Evolutionary conservation across 1,140 invertebrate species (phyloP).

Genomic region (Spodoptera frugiperda): DNA sequence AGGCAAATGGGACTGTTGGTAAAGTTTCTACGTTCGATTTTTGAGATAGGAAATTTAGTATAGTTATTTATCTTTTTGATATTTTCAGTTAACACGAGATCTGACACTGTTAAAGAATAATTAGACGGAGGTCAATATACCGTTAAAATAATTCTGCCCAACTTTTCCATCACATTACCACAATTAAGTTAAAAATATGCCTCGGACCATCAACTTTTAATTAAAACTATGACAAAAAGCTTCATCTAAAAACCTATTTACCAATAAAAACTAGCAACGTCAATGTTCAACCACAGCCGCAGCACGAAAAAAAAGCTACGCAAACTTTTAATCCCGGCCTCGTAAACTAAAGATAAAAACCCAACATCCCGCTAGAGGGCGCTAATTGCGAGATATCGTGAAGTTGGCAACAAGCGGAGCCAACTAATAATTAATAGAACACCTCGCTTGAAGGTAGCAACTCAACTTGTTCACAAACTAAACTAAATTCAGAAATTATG

Average conservation of each 20-base stretch:
- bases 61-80: no score
- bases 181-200: no score
- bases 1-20: no score
- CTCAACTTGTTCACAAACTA: constrained; percentile 32
- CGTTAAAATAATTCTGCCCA: no score
- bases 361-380: constrained; percentile 29
- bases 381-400: constrained; percentile 38
- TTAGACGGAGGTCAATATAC: no score
- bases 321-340: constrained; percentile 5
- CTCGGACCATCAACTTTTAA: no score
- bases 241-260: background rate
- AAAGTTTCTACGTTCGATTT: no score
- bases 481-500: constrained; percentile 29
- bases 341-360: constrained; percentile 36
- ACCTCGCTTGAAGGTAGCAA: constrained; percentile 26
- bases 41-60: no score
- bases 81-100: no score
- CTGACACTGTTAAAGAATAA: no score
- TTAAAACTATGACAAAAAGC: background rate
- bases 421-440: constrained; percentile 47
- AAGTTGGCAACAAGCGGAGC: constrained; percentile 28
- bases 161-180: no score
- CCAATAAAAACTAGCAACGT: background rate
- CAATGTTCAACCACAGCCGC: background rate
- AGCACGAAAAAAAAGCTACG: background rate